Conservation (phyloP, 2,888 invertebrate genomes). For the Leptinotarsa haldemani region DNA sequence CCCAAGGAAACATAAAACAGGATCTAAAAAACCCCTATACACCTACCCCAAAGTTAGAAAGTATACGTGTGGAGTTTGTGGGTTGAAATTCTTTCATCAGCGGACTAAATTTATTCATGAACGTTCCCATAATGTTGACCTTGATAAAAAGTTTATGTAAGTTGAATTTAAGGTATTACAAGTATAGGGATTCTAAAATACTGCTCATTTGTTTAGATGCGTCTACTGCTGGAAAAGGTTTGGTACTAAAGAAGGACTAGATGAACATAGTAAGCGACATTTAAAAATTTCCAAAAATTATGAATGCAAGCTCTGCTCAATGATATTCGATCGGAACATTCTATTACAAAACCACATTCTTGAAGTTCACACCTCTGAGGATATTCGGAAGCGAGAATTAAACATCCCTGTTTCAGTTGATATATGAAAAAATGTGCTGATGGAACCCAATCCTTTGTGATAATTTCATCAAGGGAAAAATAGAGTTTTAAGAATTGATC, state of each 20-base stretch:
- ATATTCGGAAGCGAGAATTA: not conserved
- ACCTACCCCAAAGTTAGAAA: constrained; percentile 19
- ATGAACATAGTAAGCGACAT: constrained; percentile 17
- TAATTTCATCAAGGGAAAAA: no score
- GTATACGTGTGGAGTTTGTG: constrained; percentile 28
- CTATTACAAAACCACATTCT: constrained; percentile 32
- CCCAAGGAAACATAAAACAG: constrained; percentile 8
- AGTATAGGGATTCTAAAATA: not conserved
- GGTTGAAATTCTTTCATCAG: constrained; percentile 24
- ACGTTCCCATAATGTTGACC: constrained; percentile 21
- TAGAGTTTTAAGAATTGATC: no score
- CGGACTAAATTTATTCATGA: constrained; percentile 26
- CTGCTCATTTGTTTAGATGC: constrained; percentile 22
- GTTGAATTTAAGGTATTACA: not conserved
- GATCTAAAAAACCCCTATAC: constrained; percentile 15
- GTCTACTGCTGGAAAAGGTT: constrained; percentile 28
- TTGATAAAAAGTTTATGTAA: constrained; percentile 28
- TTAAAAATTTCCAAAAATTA: not conserved
- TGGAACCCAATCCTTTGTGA: no score
- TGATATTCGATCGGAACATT: constrained; percentile 11
- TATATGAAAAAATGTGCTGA: no score
- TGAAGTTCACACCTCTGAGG: constrained; percentile 20
- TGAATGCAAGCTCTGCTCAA: constrained; percentile 25
- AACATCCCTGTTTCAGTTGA: not conserved
- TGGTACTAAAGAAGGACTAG: constrained; percentile 8